A percentile compares a stretch with the other conserved stretches of the same genome.
Evolutionary conservation across 2,888 invertebrate species (phyloP).

Genomic region (Drosophila robusta): DNA sequence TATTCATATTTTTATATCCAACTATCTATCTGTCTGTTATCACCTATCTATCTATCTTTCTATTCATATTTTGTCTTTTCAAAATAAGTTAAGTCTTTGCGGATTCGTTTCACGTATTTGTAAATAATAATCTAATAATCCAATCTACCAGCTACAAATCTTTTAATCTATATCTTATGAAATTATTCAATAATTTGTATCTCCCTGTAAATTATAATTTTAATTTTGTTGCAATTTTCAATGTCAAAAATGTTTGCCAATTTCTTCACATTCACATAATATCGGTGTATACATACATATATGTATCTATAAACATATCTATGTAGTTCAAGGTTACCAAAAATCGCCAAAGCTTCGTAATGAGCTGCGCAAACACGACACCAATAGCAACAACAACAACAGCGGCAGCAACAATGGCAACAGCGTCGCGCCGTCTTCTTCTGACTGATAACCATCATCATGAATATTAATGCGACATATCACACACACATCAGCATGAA

Average conservation of each 20-base stretch:
- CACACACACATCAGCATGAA: constrained; percentile 35
- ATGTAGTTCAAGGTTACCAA: constrained; percentile 78
- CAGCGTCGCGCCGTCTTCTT: constrained; percentile 59
- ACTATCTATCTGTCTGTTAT: too few relatives aligned
- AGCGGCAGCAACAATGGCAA: constrained; percentile 5
- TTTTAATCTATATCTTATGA: too few relatives aligned
- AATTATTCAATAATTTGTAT: neutral
- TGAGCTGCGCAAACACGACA: constrained; percentile 67
- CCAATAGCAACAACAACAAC: constrained; percentile 21
- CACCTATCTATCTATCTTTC: too few relatives aligned
- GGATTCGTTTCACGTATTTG: too few relatives aligned
- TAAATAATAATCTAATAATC: too few relatives aligned
- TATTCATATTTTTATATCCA: too few relatives aligned
- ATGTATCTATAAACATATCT: constrained; percentile 2
- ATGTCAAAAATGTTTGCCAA: constrained; percentile 47
- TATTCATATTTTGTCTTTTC: too few relatives aligned
- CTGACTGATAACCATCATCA: constrained; percentile 53
- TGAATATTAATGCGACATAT: constrained; percentile 73
- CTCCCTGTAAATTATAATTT: neutral
- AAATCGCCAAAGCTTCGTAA: constrained; percentile 64
- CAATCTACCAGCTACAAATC: too few relatives aligned
- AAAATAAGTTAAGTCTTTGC: too few relatives aligned
- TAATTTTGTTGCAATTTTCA: constrained; percentile 18
- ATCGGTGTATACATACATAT: constrained; percentile 9
- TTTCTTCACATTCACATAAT: constrained; percentile 28